Conservation (phyloP, 2,888 invertebrate species). For the Tineola bisselliella region DNA sequence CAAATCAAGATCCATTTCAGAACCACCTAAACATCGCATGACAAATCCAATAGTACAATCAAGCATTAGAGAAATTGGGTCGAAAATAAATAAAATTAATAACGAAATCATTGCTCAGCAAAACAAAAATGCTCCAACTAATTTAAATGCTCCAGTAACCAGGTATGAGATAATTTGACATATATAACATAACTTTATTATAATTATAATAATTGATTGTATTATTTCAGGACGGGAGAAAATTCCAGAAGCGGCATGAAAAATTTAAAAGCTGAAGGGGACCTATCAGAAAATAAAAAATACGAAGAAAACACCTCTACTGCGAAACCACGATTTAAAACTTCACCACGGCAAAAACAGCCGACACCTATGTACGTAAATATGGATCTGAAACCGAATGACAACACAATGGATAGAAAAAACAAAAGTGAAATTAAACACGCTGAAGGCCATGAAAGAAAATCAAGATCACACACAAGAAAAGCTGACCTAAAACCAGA, state of each 20-base stretch:
- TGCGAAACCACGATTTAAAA: conserved; percentile 8
- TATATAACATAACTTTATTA: too few relatives aligned
- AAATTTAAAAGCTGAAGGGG: neutral
- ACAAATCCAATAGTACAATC: neutral
- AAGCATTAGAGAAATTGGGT: neutral
- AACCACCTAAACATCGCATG: conserved; percentile 33
- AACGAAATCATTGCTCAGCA: neutral
- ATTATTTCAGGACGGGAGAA: conserved; percentile 1
- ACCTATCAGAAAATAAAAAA: neutral
- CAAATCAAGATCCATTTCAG: conserved; percentile 44
- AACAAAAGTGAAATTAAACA: neutral
- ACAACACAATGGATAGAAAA: neutral
- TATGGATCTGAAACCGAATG: neutral
- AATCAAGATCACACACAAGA: neutral
- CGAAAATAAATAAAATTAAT: neutral
- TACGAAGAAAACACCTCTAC: neutral
- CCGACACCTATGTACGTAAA: neutral
- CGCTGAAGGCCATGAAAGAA: neutral
- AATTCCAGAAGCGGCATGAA: neutral
- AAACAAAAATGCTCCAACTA: neutral
- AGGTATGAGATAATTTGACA: too few relatives aligned
- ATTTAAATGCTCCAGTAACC: neutral
- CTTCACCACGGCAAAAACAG: conserved; percentile 1
- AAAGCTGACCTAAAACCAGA: neutral
- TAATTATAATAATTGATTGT: neutral